Conservation (phyloP, 2,113 vertebrate genomes). For the Bambusicola thoracicus region DNA sequence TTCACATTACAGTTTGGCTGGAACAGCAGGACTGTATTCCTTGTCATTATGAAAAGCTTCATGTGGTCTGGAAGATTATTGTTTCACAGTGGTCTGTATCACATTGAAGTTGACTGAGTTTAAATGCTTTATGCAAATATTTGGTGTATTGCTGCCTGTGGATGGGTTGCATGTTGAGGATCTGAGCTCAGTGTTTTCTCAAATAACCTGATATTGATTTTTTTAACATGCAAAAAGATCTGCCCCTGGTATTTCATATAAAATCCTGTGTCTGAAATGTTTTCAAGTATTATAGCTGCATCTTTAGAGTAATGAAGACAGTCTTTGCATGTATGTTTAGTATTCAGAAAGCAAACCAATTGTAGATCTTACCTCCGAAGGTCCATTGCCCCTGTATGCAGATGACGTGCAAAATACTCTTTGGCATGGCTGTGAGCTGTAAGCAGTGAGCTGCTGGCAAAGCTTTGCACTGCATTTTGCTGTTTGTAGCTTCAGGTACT, state of each 20-base stretch:
- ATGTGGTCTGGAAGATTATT: not conserved
- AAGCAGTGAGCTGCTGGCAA: not conserved
- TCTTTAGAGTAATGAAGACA: not conserved
- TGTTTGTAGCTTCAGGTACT: not conserved
- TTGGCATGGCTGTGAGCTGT: not conserved
- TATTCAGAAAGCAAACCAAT: not conserved
- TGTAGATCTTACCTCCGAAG: not conserved
- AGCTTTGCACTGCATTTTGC: not conserved
- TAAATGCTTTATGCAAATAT: not conserved
- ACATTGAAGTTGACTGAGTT: not conserved
- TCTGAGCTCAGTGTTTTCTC: not conserved
- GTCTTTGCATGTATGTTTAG: not conserved
- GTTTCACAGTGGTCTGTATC: not conserved
- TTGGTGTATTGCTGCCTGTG: not conserved
- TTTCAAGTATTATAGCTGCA: not conserved
- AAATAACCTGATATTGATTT: not conserved
- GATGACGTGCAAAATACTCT: too few relatives aligned
- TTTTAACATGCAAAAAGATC: not conserved
- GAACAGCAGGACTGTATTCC: not conserved
- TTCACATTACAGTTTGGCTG: not conserved
- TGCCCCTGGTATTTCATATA: not conserved
- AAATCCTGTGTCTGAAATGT: not conserved
- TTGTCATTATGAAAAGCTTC: not conserved
- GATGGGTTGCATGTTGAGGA: not conserved
- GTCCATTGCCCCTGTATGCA: not conserved